Evolutionary conservation across 1,140 invertebrate genomes (phyloP), one percentile per base, ranked within the genome.

Genomic region (Drosophila pseudoananassae): DNA sequence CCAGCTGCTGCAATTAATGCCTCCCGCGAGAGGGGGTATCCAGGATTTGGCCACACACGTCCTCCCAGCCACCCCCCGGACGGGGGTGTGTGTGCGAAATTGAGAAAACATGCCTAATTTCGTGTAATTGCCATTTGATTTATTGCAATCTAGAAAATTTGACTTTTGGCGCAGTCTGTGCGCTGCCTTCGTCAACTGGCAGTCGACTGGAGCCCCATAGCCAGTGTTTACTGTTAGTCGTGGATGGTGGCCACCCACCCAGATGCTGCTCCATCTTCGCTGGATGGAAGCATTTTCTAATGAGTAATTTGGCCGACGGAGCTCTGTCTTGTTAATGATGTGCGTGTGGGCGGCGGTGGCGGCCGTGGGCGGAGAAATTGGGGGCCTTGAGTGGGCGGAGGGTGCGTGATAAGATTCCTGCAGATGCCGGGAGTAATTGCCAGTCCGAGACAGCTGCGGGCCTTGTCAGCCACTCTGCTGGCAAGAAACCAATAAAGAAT

Each of bases 91-190:
- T 85, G 76, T 63, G 76, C 50, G 53, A 79, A 88, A 84, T 88
- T 89, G 84, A 88, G 90, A 91, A 91, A 91, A 91, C 90, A 91
- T 91, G 85, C 90, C 90, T 91, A 91, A 91, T 91, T 91, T 91
- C 85, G 76, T 91, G 85, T 91, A 91, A 91, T 91, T 91, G 90
- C 90, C 78, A 90, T 91, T 91, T 91, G 90, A 91, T 91, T 91
- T 91, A 91, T 91, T 91, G 74, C 90, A 80, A 88, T 88, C 90
- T 91, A 81, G 55, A 78, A 88, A 90, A 84, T 91, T 88, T 91
- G 85, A 91, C 90, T 91, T 88, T 90, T 91, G 79, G 75, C 79
- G 80, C 76, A 89, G 83, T 83, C 78, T 79, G 50, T 17, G 68
- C 77, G 56, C 40, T 43, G 68, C 71, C 83, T 59, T 58, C 66